phyloP scores from a whole-genome alignment of 2,888 invertebrate genomes.

The Eupsilia transversa region DNA sequence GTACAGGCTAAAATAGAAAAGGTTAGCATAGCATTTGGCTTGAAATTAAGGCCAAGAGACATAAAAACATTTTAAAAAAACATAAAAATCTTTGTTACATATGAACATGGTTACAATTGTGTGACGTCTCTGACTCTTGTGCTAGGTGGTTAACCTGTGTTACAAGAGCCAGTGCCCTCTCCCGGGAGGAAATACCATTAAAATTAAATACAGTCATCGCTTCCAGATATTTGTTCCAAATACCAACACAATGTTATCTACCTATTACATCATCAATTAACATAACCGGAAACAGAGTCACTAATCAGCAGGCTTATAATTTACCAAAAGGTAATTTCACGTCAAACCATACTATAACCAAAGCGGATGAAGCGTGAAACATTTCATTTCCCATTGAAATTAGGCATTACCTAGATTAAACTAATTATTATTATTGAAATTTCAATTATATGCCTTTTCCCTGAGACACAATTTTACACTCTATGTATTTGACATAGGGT shows the following conservation, averaged over 20 bases:
- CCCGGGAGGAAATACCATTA: too few relatives aligned
- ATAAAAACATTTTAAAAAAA: too few relatives aligned
- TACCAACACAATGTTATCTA: background rate
- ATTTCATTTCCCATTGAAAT: conserved; percentile 31
- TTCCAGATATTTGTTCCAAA: too few relatives aligned
- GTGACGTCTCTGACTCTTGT: too few relatives aligned
- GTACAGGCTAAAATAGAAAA: too few relatives aligned
- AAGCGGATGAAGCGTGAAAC: conserved; percentile 39
- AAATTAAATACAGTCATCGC: too few relatives aligned
- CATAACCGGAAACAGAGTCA: background rate
- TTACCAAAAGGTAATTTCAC: conserved; percentile 29
- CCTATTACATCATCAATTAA: background rate
- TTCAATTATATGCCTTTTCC: background rate
- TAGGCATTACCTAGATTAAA: background rate
- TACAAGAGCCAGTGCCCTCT: too few relatives aligned
- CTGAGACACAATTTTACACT: conserved; percentile 9
- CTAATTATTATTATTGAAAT: conserved; percentile 27
- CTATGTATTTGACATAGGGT: background rate
- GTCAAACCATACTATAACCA: conserved; percentile 20
- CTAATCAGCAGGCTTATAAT: conserved; percentile 10
- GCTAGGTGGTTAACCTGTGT: too few relatives aligned
- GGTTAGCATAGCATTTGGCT: too few relatives aligned
- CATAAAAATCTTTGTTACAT: too few relatives aligned
- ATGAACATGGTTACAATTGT: too few relatives aligned
- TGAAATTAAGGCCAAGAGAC: too few relatives aligned